phyloP scores from a whole-genome alignment of 2,888 invertebrate species.

The Brachylomia viminalis region DNA sequence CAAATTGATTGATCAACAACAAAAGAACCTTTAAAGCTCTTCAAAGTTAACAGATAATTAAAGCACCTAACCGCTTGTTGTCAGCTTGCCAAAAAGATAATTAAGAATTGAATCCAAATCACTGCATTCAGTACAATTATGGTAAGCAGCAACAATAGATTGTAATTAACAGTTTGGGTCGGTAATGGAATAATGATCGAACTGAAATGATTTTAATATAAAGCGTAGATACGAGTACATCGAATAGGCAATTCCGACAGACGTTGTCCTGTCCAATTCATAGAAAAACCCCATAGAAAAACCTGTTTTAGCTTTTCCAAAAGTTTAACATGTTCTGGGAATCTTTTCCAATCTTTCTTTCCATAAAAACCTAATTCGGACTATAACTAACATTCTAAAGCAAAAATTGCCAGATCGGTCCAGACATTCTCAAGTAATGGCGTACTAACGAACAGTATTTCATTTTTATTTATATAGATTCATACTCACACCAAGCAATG shows the following conservation, averaged over 20 bases:
- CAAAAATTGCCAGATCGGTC: neutral
- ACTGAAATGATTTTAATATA: constrained; percentile 20
- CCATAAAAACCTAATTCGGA: neutral
- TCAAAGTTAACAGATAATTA: constrained; percentile 30
- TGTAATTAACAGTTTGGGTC: constrained; percentile 65
- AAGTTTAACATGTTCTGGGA: neutral
- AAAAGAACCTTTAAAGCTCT: constrained; percentile 11
- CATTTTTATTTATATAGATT: neutral
- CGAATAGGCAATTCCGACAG: neutral
- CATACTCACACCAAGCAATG: neutral
- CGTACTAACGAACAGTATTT: neutral
- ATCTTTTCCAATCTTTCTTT: neutral
- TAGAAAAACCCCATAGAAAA: neutral
- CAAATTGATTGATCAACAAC: constrained; percentile 23
- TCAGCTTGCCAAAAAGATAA: constrained; percentile 70
- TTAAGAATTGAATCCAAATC: constrained; percentile 64
- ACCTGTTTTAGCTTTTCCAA: neutral
- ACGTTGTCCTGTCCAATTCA: too few relatives aligned
- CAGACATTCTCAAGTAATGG: neutral
- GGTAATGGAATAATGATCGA: constrained; percentile 47
- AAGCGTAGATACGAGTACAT: neutral
- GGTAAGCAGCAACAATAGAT: constrained; percentile 65
- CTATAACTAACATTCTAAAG: too few relatives aligned
- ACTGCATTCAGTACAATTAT: constrained; percentile 55
- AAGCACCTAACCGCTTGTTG: constrained; percentile 60